Evolutionary conservation across 2,113 vertebrate genomes (phyloP), one percentile per base, ranked within the genome.

Genomic region (Cebus imitator): DNA sequence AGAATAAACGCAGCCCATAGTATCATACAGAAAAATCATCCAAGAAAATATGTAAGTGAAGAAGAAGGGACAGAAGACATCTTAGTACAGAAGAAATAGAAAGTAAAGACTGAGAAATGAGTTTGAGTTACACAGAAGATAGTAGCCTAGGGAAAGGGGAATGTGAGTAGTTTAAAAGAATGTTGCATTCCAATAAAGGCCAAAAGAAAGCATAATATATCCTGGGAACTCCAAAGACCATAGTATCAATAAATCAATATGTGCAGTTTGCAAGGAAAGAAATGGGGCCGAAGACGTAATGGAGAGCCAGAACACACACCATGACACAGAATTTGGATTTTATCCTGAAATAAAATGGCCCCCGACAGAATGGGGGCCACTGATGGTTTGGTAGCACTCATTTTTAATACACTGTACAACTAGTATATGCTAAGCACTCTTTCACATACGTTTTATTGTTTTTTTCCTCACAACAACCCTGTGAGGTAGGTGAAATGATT

Each of bases 401-500:
- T 35, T 82, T 92, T 70, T 95, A 58, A 91, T 12, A 81, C 25
- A 72, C 37, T 52, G 16, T 55, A 87, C 64, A 83, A 58, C 30
- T 57, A 73, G 48, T 70, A 92, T 82, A 86, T 57, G 75, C 20
- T 90, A 72, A 97, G 45, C 72, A 94, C 18, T 90, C 50, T 92
- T 97, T 94, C 90, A 97, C 82, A 70, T 85, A 73, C 64, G 12
- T 81, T 75, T 94, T 94, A 87, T 80, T 92, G 76, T 66, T 78
- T 93, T 83, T 93, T 95, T 68, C 95, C 98, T 97, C 98, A 98
- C 98, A 98, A 98, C 98, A 98, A 98, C 98, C 98, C 98, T 98
- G 98, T 98, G 98, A 98, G 98, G 98, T 98, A 97, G 98, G 98
- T 97, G 21, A 90, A 95, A 96, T 68, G 57, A 92, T 48, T 96